Conservation (phyloP, 2,888 invertebrate species). For the Villa cingulata region DNA sequence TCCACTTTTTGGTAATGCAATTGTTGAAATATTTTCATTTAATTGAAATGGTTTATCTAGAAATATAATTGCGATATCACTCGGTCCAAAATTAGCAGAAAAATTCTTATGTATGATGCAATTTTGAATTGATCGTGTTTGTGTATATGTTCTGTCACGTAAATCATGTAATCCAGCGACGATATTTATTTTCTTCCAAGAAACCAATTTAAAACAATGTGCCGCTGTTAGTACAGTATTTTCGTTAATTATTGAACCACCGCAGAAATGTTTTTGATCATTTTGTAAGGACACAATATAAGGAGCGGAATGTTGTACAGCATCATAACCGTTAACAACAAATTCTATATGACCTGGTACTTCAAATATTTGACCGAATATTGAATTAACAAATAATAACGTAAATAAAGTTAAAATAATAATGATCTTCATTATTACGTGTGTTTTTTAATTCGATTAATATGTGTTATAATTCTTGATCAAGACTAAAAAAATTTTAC, state of each 20-base stretch:
- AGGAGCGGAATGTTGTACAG: constrained; percentile 34
- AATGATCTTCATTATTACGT: no score
- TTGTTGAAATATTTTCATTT: constrained; percentile 26
- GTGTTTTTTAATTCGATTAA: no score
- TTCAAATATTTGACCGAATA: no score
- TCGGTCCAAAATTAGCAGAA: constrained; percentile 34
- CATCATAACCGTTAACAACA: constrained; percentile 24
- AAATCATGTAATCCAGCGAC: constrained; percentile 36
- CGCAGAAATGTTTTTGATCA: constrained; percentile 24
- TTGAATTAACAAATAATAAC: no score
- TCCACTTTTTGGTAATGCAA: constrained; percentile 27
- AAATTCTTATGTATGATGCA: no score
- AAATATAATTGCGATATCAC: constrained; percentile 42
- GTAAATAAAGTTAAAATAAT: no score
- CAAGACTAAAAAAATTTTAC: no score
- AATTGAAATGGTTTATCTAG: constrained; percentile 23
- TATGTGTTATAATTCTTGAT: no score
- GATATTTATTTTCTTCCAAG: constrained; percentile 21
- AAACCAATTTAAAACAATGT: constrained; percentile 21
- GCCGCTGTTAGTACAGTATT: constrained; percentile 35
- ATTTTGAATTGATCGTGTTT: no score
- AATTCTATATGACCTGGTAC: constrained; percentile 27
- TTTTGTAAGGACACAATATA: constrained; percentile 32
- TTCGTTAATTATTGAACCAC: constrained; percentile 35
- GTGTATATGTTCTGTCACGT: constrained; percentile 10